Conservation (phyloP, 35 echinoderm and acorn worm species). For the Heliocidaris tuberculata region DNA sequence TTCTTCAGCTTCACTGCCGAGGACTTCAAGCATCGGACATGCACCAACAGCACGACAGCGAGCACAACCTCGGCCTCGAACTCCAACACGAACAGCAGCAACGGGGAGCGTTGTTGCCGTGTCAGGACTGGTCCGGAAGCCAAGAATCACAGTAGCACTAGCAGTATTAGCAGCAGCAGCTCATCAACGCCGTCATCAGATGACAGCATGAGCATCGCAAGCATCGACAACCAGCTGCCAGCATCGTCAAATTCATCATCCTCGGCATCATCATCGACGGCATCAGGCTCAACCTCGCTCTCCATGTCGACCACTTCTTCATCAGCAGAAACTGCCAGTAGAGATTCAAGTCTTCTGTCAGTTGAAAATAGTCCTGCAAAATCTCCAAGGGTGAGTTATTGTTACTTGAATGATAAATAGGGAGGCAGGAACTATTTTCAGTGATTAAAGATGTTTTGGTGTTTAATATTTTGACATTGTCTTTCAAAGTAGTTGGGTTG, state of each 20-base stretch:
- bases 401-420: neutral
- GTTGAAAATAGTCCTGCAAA: constrained; percentile 32
- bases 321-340: constrained; percentile 9
- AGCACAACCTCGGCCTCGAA: constrained; percentile 34
- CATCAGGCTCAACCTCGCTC: neutral
- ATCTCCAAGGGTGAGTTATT: constrained; percentile 6
- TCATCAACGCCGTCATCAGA: constrained; percentile 62
- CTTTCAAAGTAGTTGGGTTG: too few relatives aligned
- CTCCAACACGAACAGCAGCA: constrained; percentile 28
- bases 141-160: constrained; percentile 62
- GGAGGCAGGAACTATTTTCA: too few relatives aligned
- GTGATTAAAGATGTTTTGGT: too few relatives aligned
- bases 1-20: constrained; percentile 88
- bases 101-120: neutral
- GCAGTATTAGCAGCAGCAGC: constrained; percentile 67
- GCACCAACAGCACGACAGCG: constrained; percentile 21
- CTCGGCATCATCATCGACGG: neutral
- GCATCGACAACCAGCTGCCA: constrained; percentile 31
- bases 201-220: constrained; percentile 66
- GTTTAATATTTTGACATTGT: too few relatives aligned
- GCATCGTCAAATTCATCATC: neutral
- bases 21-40: constrained; percentile 65
- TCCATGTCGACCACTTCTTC: neutral
- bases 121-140: constrained; percentile 23
- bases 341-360: constrained; percentile 27